A percentile compares a stretch with the other conserved stretches of the same genome.
phyloP scores from a whole-genome alignment of 2,888 invertebrate genomes.

The Cephus pygmeus region DNA sequence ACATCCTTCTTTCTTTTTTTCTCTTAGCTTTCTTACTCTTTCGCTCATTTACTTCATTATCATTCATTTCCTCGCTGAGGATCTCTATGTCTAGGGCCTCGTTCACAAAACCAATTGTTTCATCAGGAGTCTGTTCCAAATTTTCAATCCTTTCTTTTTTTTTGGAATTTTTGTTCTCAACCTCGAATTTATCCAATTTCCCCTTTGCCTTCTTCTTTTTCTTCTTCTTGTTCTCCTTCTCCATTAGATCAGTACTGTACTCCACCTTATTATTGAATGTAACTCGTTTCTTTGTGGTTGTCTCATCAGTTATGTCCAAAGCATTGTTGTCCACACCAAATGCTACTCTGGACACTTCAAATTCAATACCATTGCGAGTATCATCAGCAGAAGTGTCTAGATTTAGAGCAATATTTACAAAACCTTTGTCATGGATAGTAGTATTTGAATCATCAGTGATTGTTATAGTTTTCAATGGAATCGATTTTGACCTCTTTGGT shows the following conservation, averaged over 20 bases:
- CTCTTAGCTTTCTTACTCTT: slow-evolving; percentile 44
- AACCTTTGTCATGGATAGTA: slow-evolving; percentile 19
- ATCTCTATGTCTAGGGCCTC: slow-evolving; percentile 48
- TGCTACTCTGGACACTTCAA: slow-evolving; percentile 47
- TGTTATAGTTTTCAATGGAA: neutral
- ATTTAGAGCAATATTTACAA: slow-evolving; percentile 38
- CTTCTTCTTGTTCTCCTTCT: slow-evolving; percentile 45
- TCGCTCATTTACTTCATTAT: slow-evolving; percentile 52
- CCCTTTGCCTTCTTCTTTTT: slow-evolving; percentile 44
- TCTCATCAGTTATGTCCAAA: slow-evolving; percentile 57
- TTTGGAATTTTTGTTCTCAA: slow-evolving; percentile 45
- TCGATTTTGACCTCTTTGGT: slow-evolving; percentile 24
- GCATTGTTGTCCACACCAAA: slow-evolving; percentile 55
- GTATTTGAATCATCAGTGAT: neutral
- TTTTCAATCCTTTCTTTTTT: slow-evolving; percentile 35
- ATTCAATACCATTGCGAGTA: slow-evolving; percentile 36
- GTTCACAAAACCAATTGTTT: slow-evolving; percentile 44
- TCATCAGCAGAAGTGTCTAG: slow-evolving; percentile 30
- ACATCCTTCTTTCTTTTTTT: slow-evolving; percentile 37
- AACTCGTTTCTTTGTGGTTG: slow-evolving; percentile 50
- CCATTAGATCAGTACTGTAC: slow-evolving; percentile 46
- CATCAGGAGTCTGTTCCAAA: slow-evolving; percentile 9
- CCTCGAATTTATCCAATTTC: slow-evolving; percentile 57
- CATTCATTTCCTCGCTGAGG: slow-evolving; percentile 43
- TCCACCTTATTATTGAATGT: slow-evolving; percentile 60